Conservation (phyloP, 2,888 invertebrate genomes). For the Cinara cedri region DNA sequence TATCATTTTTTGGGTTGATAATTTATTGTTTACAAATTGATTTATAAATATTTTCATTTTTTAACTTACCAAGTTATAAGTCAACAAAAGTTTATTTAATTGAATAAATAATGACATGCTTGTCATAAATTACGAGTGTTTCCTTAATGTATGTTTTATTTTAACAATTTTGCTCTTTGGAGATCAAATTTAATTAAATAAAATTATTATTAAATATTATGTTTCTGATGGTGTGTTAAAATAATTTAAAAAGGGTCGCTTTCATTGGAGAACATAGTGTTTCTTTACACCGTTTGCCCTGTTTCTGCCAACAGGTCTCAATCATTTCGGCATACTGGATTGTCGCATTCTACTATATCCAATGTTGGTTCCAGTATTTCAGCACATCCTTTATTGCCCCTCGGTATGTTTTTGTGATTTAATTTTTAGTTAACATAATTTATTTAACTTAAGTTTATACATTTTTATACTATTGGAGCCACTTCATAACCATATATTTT, state of each 20-base stretch:
- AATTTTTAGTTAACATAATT: slow-evolving; percentile 50
- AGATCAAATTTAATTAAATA: not conserved
- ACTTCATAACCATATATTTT: slow-evolving; percentile 33
- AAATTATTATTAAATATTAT: slow-evolving; percentile 19
- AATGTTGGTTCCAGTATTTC: slow-evolving; percentile 86
- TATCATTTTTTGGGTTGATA: too few relatives aligned
- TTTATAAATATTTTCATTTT: too few relatives aligned
- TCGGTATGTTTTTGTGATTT: slow-evolving; percentile 64
- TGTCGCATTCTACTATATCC: slow-evolving; percentile 73
- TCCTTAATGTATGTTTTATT: slow-evolving; percentile 24
- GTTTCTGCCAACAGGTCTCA: slow-evolving; percentile 74
- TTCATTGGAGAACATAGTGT: slow-evolving; percentile 52
- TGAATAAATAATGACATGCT: too few relatives aligned
- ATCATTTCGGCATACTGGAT: slow-evolving; percentile 86
- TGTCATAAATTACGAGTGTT: not conserved
- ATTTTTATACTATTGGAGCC: slow-evolving; percentile 44
- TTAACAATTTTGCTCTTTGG: not conserved
- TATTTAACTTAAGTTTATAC: slow-evolving; percentile 37
- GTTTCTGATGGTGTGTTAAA: slow-evolving; percentile 55
- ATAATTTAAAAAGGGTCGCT: slow-evolving; percentile 45
- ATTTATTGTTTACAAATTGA: too few relatives aligned
- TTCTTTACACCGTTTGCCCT: slow-evolving; percentile 54
- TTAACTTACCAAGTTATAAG: too few relatives aligned
- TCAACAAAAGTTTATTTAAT: too few relatives aligned
- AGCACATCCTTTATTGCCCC: slow-evolving; percentile 92